Percentiles rank a stretch among this genome's conserved stretches.
These are phyloP conservation scores for Watsonalla cultraria DNA, from an alignment of 2,888 invertebrate genomes.

Conservation along the genomic window DNA sequence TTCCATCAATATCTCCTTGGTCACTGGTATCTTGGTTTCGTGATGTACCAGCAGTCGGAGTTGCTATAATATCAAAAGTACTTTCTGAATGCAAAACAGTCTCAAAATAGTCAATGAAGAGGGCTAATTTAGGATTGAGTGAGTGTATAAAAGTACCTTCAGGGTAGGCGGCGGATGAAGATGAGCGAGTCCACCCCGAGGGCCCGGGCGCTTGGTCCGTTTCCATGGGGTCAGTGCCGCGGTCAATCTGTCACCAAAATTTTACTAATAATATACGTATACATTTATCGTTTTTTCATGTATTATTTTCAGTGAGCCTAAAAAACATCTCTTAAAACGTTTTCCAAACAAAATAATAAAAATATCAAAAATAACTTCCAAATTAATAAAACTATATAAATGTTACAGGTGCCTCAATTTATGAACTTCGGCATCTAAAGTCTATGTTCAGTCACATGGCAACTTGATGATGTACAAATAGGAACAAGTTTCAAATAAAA, in stretches of 20 bases:
- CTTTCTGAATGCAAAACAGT: background rate
- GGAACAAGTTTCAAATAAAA: no score
- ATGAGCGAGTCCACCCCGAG: conserved; percentile 27
- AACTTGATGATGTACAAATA: no score
- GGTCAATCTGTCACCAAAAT: conserved; percentile 75
- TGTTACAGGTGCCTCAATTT: no score
- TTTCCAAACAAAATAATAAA: no score
- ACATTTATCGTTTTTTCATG: no score
- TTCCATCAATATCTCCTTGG: conserved; percentile 40
- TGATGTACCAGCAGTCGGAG: conserved; percentile 43
- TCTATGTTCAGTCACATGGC: no score
- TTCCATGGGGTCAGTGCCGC: conserved; percentile 85
- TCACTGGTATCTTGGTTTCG: conserved; percentile 32
- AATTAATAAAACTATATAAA: no score
- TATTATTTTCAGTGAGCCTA: no score
- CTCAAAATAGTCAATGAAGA: background rate
- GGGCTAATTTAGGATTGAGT: background rate
- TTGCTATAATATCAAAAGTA: conserved; percentile 16
- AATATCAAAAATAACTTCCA: no score
- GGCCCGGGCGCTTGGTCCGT: conserved; percentile 53
- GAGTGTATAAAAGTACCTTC: conserved; percentile 27
- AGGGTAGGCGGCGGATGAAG: conserved; percentile 23
- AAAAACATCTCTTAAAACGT: no score
- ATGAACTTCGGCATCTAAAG: no score
- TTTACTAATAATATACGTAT: conserved; percentile 3